These are phyloP conservation scores for Catharus minimus DNA, from an alignment of 2,113 vertebrate genomes.

Conservation along the genomic window DNA sequence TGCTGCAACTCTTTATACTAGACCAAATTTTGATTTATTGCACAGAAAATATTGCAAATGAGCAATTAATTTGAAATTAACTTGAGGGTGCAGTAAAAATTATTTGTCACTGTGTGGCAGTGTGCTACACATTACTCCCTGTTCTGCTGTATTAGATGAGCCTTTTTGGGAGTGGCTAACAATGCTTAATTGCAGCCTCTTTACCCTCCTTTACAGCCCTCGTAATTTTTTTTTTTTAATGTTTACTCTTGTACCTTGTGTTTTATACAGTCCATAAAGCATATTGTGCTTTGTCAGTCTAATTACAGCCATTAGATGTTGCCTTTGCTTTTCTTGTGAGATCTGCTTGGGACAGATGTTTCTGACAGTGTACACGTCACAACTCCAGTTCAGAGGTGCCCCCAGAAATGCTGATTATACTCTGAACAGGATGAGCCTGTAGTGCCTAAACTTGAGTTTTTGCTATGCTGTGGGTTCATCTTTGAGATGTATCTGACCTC, in stretches of 20 bases:
- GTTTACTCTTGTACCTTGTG: not conserved
- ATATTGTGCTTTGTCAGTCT: not conserved
- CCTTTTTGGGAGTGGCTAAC: not conserved
- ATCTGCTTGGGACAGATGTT: not conserved
- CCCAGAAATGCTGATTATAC: not conserved
- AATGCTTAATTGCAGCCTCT: not conserved
- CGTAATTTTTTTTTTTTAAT: not conserved
- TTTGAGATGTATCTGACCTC: not conserved
- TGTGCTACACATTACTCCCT: not conserved
- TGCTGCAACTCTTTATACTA: not conserved
- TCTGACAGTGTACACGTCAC: not conserved
- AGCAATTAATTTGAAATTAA: not conserved
- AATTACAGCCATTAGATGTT: not conserved
- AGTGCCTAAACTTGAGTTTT: not conserved
- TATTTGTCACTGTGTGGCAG: slow-evolving; percentile 50
- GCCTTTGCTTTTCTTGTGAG: not conserved
- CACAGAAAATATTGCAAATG: not conserved
- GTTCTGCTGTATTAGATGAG: not conserved
- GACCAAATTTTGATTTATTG: not conserved
- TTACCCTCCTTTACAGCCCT: rapidly evolving
- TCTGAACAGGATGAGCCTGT: rapidly evolving
- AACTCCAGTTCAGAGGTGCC: not conserved
- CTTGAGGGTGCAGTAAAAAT: slow-evolving; percentile 12
- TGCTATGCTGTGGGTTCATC: not conserved
- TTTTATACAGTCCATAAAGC: not conserved